A percentile compares a stretch with the other conserved stretches of the same genome.
phyloP scores from a whole-genome alignment of 2,113 vertebrate genomes.

The Puma concolor region DNA sequence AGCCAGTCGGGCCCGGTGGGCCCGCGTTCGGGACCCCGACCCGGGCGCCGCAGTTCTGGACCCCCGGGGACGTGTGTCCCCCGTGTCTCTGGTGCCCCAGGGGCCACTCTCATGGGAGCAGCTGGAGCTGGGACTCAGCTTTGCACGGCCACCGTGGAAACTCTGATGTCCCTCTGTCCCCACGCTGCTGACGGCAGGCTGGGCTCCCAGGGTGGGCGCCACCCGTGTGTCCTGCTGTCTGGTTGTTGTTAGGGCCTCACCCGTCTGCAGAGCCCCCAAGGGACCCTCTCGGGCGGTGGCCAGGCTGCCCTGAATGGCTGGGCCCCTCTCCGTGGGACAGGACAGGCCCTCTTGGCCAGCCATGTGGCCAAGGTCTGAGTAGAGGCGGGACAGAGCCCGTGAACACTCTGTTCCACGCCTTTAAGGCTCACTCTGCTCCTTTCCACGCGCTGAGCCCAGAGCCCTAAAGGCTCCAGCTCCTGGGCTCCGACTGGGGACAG shows the following conservation, averaged over 20 bases:
- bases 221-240: rapidly evolving
- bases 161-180: rapidly evolving
- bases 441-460: rapidly evolving
- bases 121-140: rapidly evolving
- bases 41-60: rapidly evolving
- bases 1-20: rapidly evolving
- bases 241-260: rapidly evolving
- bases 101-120: rapidly evolving
- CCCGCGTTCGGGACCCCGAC: not conserved
- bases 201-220: not conserved
- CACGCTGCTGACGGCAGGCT: rapidly evolving
- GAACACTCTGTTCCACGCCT: rapidly evolving
- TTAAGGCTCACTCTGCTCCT: not conserved
- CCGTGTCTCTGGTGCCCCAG: not conserved
- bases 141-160: rapidly evolving
- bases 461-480: not conserved
- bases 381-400: rapidly evolving
- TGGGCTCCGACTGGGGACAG: rapidly evolving
- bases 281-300: rapidly evolving
- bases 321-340: not conserved
- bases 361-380: rapidly evolving
- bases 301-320: not conserved
- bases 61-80: rapidly evolving
- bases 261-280: rapidly evolving
- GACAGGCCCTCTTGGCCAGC: not conserved